A percentile compares a stretch with the other conserved stretches of the same genome.
Evolutionary conservation across 2,797 vertebrate genomes (phyloP).

Genomic region (Pelodytes ibericus): DNA sequence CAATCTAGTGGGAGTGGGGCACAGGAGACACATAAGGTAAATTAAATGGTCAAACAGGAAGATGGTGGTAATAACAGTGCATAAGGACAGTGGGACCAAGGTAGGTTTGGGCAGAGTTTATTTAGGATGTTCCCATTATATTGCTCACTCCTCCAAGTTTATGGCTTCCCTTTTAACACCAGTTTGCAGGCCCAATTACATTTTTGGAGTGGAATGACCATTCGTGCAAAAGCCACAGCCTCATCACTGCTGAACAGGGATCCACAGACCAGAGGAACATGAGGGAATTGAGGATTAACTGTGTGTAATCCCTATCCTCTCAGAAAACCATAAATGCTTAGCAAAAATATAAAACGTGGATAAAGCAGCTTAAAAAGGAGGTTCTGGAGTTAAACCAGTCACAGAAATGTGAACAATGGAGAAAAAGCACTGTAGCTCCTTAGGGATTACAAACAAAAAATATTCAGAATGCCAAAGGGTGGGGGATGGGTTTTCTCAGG

Average conservation of each 20-base stretch:
- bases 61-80: too few relatives aligned
- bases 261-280: neutral
- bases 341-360: conserved; percentile 48
- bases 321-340: conserved; percentile 17
- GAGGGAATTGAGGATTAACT: conserved; percentile 11
- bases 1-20: too few relatives aligned
- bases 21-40: too few relatives aligned
- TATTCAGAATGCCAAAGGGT: neutral
- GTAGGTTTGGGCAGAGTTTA: too few relatives aligned
- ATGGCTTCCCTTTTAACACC: neutral
- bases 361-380: conserved; percentile 41
- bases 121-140: too few relatives aligned
- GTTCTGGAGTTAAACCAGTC: conserved; percentile 47
- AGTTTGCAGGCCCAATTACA: neutral
- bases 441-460: conserved; percentile 14
- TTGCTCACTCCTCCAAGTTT: too few relatives aligned
- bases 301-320: conserved; percentile 33
- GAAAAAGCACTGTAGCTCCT: neutral
- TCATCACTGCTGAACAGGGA: neutral
- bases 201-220: neutral
- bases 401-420: conserved; percentile 33
- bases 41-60: too few relatives aligned
- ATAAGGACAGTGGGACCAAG: too few relatives aligned
- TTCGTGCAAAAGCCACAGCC: neutral
- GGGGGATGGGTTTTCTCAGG: neutral